Base-by-base conservation (phyloP, 2,113 vertebrate species). In the Paralichthys olivaceus region DNA sequence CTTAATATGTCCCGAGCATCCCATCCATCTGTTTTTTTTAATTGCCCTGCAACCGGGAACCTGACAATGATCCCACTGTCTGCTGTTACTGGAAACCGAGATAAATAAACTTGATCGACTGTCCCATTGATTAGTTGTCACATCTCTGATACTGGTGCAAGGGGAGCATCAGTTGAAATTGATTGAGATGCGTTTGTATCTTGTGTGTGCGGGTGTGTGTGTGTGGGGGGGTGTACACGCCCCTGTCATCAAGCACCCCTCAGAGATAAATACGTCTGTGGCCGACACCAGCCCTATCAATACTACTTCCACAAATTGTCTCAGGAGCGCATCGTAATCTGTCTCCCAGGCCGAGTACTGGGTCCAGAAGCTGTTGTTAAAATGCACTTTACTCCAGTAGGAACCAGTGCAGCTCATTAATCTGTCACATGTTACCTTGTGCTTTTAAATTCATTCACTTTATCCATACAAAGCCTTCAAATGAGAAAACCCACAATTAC, bases 81-180 rank as follows among this genome's bases (percentile, higher is more conserved):
- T 76, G 70, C 84, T 80, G 67, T 92, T 95, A 90, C 93, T 78
- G 92, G 93, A 95, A 94, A 89, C 13, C 2, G 17, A 69, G 72
- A 79, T 94, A 93, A 94, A 94, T 94, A 92, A 90, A 83, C 69
- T 54, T 25, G 73, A 87, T 87, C 3, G 85, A 90, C 69, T 72
- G 80, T 87, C 79, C 53, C 40, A 93, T 94, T 77, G 91, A 94
- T 93, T 87, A 89, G 26, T 67, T 77, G 90, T 90, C 90, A 82
- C 68, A 80, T 77, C 63, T 63, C 68, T 82, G 49, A 75, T 75
- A 81, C 69, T 22, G 53, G 28, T 55, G 72, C 83, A 79, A 84
- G 55, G 64, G 72, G 80, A 90, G 79, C 85, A 80, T 90, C 86
- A 58, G 83, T 79, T 54, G 51, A 47, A 75, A 89, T 84, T 81